Base-by-base conservation (phyloP, 2,888 invertebrate genomes). In the Pollenia angustigena region DNA sequence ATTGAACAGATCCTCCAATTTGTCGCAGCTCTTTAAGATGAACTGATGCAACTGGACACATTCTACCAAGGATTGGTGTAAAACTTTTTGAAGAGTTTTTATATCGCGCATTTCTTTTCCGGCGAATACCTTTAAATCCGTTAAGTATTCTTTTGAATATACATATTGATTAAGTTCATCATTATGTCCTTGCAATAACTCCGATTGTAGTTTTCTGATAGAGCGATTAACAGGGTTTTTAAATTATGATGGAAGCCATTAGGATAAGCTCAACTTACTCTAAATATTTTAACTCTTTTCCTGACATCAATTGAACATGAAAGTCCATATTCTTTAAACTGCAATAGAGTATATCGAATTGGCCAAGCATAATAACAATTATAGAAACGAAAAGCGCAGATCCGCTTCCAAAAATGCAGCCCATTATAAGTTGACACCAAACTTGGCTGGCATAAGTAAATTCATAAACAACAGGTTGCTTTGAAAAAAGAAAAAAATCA, bases 281-380 rank as follows among this genome's bases (percentile, higher is more conserved):
- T n/a, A 93, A 64, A 0, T 74, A 56, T 8, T 62, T 40, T 1
- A 88, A 12, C 32, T 87, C 83, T 58, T 46, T 79, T 74, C 91
- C 90, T 0, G 90, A 75, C 11, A 90, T 18, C 3, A 92, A 56
- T 54, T 88, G 86, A 2, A 91, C 90, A 81, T 92, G 91, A 50
- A 89, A 89, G 46, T 91, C 90, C 52, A 93, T 75, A 88, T 93
- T 93, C 88, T 93, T 93, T 2, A 93, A 89, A 74, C 93, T 93
- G 62, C 93, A 93, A 81, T 90, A 93, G 40, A 93, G 90, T 32
- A 93, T 91, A 86, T 93, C 93, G 58, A 90, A 92, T 74, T 93
- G 93, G 0, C 90, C 92, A 62, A 92, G 85, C 66, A 92, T 89
- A 18, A 91, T 81, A 1, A 91, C 72, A 3, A 89, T 87, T 4